Conservation (phyloP, 2,797 vertebrate species). For the Erpetoichthys calabaricus region DNA sequence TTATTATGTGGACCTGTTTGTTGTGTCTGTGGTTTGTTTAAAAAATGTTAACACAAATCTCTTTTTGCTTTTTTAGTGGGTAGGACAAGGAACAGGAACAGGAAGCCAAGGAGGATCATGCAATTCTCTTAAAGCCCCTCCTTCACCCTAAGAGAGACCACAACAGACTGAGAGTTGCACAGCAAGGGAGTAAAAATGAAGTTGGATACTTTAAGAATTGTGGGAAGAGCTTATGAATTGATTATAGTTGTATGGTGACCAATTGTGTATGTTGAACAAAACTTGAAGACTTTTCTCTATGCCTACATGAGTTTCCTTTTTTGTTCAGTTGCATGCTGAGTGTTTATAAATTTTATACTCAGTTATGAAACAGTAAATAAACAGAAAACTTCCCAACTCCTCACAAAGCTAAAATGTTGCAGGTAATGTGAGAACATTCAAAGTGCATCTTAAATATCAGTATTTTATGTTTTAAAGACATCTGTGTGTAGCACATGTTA, state of each 20-base stretch:
- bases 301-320: conserved; percentile 27
- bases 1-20: neutral
- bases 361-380: neutral
- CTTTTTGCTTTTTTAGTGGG: conserved; percentile 33
- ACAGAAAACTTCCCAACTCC: no score
- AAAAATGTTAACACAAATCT: neutral
- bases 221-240: no score
- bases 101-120: conserved; percentile 59
- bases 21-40: neutral
- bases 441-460: no score
- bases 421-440: no score
- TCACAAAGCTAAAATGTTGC: no score
- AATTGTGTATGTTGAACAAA: neutral
- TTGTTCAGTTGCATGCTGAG: conserved; percentile 69
- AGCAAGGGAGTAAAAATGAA: no score
- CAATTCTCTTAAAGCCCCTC: conserved; percentile 53
- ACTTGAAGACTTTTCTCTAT: conserved; percentile 21
- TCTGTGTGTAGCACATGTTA: no score
- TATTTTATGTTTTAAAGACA: no score
- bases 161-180: neutral
- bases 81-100: conserved; percentile 40
- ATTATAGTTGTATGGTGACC: no score
- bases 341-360: conserved; percentile 31
- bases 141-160: conserved; percentile 41
- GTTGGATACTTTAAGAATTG: no score